A percentile compares a stretch with the other conserved stretches of the same genome.
Evolutionary conservation across 2,888 invertebrate genomes (phyloP).

Genomic region (Pterostichus niger): DNA sequence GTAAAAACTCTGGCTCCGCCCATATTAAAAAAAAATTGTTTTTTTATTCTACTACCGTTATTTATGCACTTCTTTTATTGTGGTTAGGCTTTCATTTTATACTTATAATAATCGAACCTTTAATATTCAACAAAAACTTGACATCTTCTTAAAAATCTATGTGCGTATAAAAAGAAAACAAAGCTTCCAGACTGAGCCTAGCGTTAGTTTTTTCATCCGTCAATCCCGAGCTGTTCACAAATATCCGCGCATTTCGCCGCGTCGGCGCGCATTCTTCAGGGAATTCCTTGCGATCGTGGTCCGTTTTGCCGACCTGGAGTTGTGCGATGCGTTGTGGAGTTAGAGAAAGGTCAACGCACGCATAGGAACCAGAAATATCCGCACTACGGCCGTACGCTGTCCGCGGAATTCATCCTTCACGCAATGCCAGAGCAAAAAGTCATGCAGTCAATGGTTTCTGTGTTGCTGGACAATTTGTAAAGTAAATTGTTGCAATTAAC

Average conservation of each 20-base stretch:
- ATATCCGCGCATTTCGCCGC: slow-evolving; percentile 45
- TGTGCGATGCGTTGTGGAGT: neutral
- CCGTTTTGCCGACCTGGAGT: slow-evolving; percentile 49
- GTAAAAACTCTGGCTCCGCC: too few relatives aligned
- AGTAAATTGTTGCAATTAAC: slow-evolving; percentile 23
- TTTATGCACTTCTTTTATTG: too few relatives aligned
- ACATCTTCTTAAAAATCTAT: neutral
- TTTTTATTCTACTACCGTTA: too few relatives aligned
- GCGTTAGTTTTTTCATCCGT: slow-evolving; percentile 34
- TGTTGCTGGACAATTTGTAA: slow-evolving; percentile 8
- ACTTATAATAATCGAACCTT: too few relatives aligned
- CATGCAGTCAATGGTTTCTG: slow-evolving; percentile 8
- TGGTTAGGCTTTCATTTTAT: too few relatives aligned
- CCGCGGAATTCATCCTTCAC: slow-evolving; percentile 54
- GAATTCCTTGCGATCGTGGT: slow-evolving; percentile 53
- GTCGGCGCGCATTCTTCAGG: slow-evolving; percentile 62
- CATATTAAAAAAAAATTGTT: too few relatives aligned
- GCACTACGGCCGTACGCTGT: slow-evolving; percentile 16
- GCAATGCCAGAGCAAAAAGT: slow-evolving; percentile 12
- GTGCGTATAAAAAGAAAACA: neutral
- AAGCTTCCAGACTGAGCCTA: neutral
- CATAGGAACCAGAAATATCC: slow-evolving; percentile 55
- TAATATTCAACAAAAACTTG: too few relatives aligned
- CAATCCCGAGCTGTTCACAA: slow-evolving; percentile 40
- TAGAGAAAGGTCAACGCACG: slow-evolving; percentile 54